Base-by-base conservation (phyloP, 2,113 vertebrate species). In the Vulpes lagopus region DNA sequence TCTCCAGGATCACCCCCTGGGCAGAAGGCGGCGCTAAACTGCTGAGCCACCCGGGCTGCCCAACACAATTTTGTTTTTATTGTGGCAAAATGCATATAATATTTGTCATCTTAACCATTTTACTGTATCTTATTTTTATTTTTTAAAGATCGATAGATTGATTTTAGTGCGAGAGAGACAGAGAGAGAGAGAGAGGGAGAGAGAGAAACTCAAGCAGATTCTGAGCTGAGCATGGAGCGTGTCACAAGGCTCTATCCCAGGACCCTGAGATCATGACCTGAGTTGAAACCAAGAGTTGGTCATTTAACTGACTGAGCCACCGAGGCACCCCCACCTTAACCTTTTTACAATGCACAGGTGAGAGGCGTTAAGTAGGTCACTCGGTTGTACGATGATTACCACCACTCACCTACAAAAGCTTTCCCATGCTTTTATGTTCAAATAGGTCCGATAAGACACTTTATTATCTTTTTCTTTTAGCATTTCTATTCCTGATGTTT, bases 331-430 rank as follows among this genome's bases (percentile, higher is more conserved):
- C 43, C 55, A 14, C 49, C 23, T 4, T 78, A 27, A 32, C n/a
- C 22, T 19, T 79, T 35, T 38, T 2, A 23, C 32, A 62, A 6
- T 0, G 0, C 1, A 4, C 51, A 43, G 64, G 14, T 25, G 10
- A 3, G 38, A 9, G 71, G 53, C 3, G 8, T 4, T n/a, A 14
- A 30, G 57, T 22, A 11, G 9, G 12, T 55, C 22, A 14, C 64
- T 4, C 1, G 0, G 5, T 23, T 11, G 22, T 12, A 4, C 12
- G 6, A 12, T 10, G 3, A 0, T 35, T 11, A n/a, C 35, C 49
- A 20, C 49, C 19, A 14, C 32, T 32, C 23, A 12, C 12, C 80
- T 60, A 19, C 4, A 15, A 30, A 65, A 30, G 2, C 19, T 53
- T 17, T 3, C 16, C n/a, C 27, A 17, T 38, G 49, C 43, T 51